Conservation (phyloP, 2,113 vertebrate species). For the Myrmecobius fasciatus region DNA sequence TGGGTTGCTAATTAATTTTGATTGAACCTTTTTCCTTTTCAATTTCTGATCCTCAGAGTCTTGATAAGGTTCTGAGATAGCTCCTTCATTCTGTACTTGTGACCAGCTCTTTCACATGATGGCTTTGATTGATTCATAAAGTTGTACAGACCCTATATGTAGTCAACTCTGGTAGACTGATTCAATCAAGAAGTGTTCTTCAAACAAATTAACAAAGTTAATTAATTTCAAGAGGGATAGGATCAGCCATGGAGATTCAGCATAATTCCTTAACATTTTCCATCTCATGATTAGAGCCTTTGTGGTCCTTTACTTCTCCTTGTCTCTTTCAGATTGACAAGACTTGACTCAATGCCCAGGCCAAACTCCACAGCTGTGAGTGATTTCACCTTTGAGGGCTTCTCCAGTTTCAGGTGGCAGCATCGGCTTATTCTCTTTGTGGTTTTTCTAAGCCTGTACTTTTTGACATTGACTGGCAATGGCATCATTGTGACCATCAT, state of each 20-base stretch:
- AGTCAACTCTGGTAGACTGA: neutral
- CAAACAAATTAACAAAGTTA: neutral
- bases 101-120: neutral
- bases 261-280: neutral
- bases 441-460: conserved; percentile 60
- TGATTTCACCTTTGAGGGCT: conserved; percentile 67
- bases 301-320: conserved; percentile 11
- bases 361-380: conserved; percentile 54
- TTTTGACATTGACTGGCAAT: conserved; percentile 66
- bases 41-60: neutral
- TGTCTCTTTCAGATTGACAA: neutral
- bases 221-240: neutral
- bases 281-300: neutral
- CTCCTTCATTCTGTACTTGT: neutral
- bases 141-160: neutral
- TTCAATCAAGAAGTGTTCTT: neutral
- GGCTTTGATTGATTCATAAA: neutral
- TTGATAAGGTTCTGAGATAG: neutral
- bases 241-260: neutral
- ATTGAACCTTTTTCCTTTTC: neutral
- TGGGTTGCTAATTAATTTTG: neutral
- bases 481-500: conserved; percentile 60
- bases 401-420: conserved; percentile 61
- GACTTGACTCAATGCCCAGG: neutral
- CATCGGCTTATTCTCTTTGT: conserved; percentile 59